phyloP scores from a whole-genome alignment of 2,888 invertebrate species.

The Disparrhopalites patrizii region DNA sequence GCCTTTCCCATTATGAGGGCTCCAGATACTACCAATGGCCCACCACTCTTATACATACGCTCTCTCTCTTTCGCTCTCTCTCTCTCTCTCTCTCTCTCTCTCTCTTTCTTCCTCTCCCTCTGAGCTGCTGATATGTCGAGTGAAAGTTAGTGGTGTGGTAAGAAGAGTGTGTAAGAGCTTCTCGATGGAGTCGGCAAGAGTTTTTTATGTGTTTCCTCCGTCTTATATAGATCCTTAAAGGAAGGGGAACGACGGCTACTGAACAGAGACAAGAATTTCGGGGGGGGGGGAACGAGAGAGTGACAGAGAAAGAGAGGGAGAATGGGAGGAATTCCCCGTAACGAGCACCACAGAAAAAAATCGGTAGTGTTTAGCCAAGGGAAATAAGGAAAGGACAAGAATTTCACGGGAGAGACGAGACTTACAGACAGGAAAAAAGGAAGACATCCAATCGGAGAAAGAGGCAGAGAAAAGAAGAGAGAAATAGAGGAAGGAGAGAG shows the following conservation, averaged over 20 bases:
- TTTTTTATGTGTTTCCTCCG: not conserved
- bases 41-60: not conserved
- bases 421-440: too few species aligned
- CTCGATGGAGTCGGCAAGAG: conserved; percentile 23
- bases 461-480: not conserved
- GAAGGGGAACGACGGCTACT: not conserved
- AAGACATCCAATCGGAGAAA: too few species aligned
- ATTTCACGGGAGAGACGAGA: too few species aligned
- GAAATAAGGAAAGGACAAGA: too few species aligned
- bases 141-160: conserved; percentile 29
- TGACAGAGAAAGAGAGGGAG: not conserved
- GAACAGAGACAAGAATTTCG: too few species aligned
- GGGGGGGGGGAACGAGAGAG: not conserved
- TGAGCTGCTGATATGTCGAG: conserved; percentile 14
- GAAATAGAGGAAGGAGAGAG: not conserved
- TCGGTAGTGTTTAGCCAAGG: too few species aligned
- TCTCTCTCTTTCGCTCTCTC: not conserved
- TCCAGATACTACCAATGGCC: not conserved
- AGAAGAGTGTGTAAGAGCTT: conserved; percentile 23
- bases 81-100: too few species aligned
- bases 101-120: too few species aligned
- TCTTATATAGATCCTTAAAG: not conserved
- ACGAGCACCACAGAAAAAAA: too few species aligned
- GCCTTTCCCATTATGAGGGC: too few species aligned
- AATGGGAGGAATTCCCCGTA: too few species aligned